Evolutionary conservation across 1,140 invertebrate species (phyloP).

Genomic region (Bicyclus anynana): DNA sequence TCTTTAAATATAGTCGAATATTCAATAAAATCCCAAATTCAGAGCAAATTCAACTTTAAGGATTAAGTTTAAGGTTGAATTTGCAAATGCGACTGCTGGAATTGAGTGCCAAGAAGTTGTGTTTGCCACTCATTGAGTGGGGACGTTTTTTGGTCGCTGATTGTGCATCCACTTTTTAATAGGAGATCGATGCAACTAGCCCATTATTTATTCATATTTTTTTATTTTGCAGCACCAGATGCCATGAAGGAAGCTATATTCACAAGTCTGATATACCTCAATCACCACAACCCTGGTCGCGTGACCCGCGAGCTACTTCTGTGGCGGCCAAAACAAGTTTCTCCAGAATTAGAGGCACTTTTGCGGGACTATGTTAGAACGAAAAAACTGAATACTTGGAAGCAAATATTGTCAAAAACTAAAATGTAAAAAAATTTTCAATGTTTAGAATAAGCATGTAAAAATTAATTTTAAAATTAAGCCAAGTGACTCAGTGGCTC

Average conservation of each 20-base stretch:
- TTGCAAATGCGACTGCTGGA: no score
- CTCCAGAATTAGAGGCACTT: constrained; percentile 43
- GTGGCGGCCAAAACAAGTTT: constrained; percentile 50
- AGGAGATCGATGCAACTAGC: neutral
- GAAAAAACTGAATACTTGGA: constrained; percentile 52
- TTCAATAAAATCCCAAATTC: no score
- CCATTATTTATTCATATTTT: neutral
- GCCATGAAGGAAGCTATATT: constrained; percentile 59
- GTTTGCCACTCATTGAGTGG: no score
- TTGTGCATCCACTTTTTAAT: no score
- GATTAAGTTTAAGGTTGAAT: no score
- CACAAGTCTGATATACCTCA: constrained; percentile 58
- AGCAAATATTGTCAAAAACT: constrained; percentile 34
- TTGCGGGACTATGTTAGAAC: constrained; percentile 48
- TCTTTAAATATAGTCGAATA: no score
- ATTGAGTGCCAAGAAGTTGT: no score
- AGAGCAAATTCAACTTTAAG: no score
- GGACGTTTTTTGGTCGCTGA: no score
- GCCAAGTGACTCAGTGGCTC: neutral
- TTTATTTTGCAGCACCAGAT: constrained; percentile 51
- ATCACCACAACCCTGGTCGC: constrained; percentile 45
- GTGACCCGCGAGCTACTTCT: constrained; percentile 40
- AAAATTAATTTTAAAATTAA: neutral
- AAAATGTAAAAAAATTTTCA: constrained; percentile 10
- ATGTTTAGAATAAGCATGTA: neutral